Base-by-base conservation (phyloP, 1,140 invertebrate genomes). In the Palaemon carinicauda region DNA sequence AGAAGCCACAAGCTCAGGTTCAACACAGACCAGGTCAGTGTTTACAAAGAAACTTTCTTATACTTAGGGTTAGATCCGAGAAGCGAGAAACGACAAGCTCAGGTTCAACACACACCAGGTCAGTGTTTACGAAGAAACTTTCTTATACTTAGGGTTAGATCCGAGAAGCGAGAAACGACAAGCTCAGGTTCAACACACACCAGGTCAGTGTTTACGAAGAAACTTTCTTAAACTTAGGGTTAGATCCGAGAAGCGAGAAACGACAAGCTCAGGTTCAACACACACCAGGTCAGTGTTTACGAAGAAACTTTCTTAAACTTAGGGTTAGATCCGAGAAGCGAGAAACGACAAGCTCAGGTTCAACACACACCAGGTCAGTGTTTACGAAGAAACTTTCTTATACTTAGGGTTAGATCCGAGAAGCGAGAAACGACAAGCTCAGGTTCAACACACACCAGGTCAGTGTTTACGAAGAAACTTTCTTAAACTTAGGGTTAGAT, bases 1-100 rank as follows among this genome's bases (percentile, higher is more conserved):
- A 71, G 0, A 73, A 9, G 27, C 50, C 69, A 1, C 80, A 73
- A 24, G 65, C 65, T 14, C 65, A 69, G 17, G n/a, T 21, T 0
- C 65, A 69, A 21, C n/a, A n/a, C 29, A 50, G n/a, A 27, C 21
- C 52, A 27, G 50, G 75, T 78, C 24, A 53, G n/a, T 27, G 2
- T 85, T 2, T 85, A 85, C 50, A 85, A 69, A 50, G 82, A n/a
- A n/a, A n/a, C n/a, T n/a, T 75, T 9, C 21, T 85, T 33, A 79
- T 85, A 33, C 24, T 12, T 14, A 50, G 52, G 60, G 82, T 75
- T 4, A 17, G 82, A 27, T n/a, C 60, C 19, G n/a, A 71, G 0
- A 73, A 9, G 27, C 50, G n/a, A n/a, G n/a, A n/a, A n/a, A n/a
- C n/a, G 51, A 1, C 80, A 73, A 24, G 65, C 65, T 14, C 65